A percentile compares a stretch with the other conserved stretches of the same genome.
phyloP scores from a whole-genome alignment of 2,113 vertebrate genomes.

The Sigmodon hispidus region DNA sequence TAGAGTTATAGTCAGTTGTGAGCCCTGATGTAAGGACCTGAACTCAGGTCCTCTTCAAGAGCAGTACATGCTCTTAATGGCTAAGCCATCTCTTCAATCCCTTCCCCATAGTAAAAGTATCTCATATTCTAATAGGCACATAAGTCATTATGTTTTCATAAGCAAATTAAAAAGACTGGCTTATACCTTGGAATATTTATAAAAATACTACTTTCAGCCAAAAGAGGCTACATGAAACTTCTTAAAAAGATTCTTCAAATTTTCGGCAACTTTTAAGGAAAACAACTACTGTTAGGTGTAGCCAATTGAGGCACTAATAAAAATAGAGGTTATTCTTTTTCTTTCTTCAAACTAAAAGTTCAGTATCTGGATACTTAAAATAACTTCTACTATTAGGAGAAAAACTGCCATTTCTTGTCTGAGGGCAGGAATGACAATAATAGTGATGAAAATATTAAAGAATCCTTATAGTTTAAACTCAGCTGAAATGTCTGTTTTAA shows the following conservation, averaged over 20 bases:
- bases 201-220: slow-evolving; percentile 11
- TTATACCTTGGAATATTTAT: slow-evolving; percentile 39
- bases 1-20: neutral
- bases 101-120: slow-evolving; percentile 55
- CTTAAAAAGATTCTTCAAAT: slow-evolving; percentile 71
- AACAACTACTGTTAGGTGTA: neutral
- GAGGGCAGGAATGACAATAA: slow-evolving; percentile 28
- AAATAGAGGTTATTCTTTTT: slow-evolving; percentile 29
- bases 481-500: neutral
- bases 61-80: neutral
- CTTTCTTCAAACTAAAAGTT: slow-evolving; percentile 13
- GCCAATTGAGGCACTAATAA: slow-evolving; percentile 26
- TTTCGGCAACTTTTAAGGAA: neutral
- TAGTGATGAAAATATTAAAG: slow-evolving; percentile 15
- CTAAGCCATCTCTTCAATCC: neutral
- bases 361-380: neutral
- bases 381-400: slow-evolving; percentile 22
- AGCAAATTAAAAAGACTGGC: slow-evolving; percentile 33
- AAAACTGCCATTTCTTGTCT: neutral
- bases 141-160: slow-evolving; percentile 55
- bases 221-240: slow-evolving; percentile 74
- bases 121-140: slow-evolving; percentile 56
- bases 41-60: neutral
- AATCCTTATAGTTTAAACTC: neutral
- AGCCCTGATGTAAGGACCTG: neutral